Evolutionary conservation across 2,113 vertebrate genomes (phyloP), one percentile per base, ranked within the genome.

Genomic region (Promerops cafer): DNA sequence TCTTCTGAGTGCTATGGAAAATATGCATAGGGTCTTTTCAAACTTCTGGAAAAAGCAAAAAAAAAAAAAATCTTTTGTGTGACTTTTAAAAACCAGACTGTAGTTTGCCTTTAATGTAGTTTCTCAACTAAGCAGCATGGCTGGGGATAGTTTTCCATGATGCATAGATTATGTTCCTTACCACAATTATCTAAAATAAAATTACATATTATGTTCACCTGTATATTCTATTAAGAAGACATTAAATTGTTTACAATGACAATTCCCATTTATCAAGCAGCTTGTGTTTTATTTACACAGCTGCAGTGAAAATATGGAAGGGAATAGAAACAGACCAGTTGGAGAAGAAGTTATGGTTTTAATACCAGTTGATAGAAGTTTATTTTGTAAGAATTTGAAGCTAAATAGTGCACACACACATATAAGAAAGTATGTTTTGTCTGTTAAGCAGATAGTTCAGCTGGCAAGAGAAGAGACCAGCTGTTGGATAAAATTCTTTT

Each of bases 241-340:
- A 70, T 23, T 72, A 10, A 78, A 64, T 18, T 14, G 13, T 82
- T 90, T 89, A 30, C 17, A 42, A 12, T 89, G 39, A 85, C 17
- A 96, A 86, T 94, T 94, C 13, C 13, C 19, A 87, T 81, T 96
- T 93, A 96, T 93, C 72, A 95, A 95, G 54, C 30, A 72, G 53
- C 23, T 65, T 77, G 37, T 75, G 4, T 20, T 92, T 92, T 92
- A n/a, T 63, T 42, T 87, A 56, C n/a, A 63, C 31, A 45, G 11
- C 70, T 92, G 14, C 52, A 83, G 60, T 65, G 57, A 88, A 50
- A 87, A 72, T 90, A 84, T 90, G 11, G 27, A 86, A 88, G 24
- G 49, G 26, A 86, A 50, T 63, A 94, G 16, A 94, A 52, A 44
- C 57, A 60, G 17, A 72, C 37, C 4, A 3, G 0, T 40, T 78